Evolutionary conservation across 2,888 invertebrate genomes (phyloP), one percentile per base, ranked within the genome.

Genomic region (Acrobasis suavella): DNA sequence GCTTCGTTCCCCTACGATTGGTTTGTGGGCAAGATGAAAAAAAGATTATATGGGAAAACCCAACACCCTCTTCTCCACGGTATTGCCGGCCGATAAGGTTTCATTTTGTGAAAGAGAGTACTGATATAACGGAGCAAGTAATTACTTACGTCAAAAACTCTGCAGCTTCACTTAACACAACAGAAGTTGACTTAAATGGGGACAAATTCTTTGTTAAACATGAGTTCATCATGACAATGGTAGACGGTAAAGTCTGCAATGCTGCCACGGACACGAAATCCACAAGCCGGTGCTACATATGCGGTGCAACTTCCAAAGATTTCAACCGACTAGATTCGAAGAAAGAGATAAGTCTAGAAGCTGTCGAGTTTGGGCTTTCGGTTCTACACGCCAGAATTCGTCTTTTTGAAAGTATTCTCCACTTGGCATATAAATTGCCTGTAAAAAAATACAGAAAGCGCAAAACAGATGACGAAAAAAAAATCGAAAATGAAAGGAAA

Each of bases 211-310:
- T 54, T 16, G 15, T 63, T 9, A 32, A 49, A 16, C 38, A 32
- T 42, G 50, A 14, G 12, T 42, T 61, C 51, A 55, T 55, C 56
- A 60, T 65, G 52, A 65, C 62, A 14, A 69, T 66, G 69, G 62
- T 67, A 1, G 66, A 80, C 64, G 78, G 71, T 7, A 82, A 81
- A 65, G 75, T 81, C 0, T 79, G 73, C 63, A 81, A 82, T 68
- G 78, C 78, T 38, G 76, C 75, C n/a, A 75, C 78, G 32, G 32
- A 32, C 32, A 32, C 32, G 32, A 32, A 32, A 7, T 32, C 32
- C 5, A 32, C 32, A 2, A 42, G 66, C 60, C 61, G 70, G 42
- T 85, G 81, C 62, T 81, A 79, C 62, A 75, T 82, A 38, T 82
- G 80, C 66, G 73, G 73, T 32, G 64, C 67, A 49, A 83, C 80